These are phyloP conservation scores for Listrodromus nycthemerus DNA, from an alignment of 2,888 invertebrate genomes.

Conservation along the genomic window DNA sequence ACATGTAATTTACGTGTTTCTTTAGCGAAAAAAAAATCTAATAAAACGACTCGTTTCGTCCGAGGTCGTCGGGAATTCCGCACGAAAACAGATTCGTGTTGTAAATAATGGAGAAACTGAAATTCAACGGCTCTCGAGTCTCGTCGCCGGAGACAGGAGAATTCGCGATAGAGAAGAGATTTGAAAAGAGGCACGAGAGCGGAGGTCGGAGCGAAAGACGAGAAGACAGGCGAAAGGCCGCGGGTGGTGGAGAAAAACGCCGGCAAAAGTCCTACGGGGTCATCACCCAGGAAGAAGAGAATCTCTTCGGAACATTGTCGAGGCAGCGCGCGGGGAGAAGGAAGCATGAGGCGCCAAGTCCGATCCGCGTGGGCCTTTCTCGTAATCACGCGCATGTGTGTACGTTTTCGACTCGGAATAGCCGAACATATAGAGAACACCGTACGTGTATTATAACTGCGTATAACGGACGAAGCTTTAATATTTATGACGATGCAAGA, in stretches of 20 bases:
- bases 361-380: constrained; percentile 40
- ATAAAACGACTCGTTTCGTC: neutral
- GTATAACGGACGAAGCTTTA: constrained; percentile 60
- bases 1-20: too few relatives aligned
- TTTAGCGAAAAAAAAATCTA: too few relatives aligned
- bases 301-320: constrained; percentile 39
- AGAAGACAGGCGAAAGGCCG: constrained; percentile 18
- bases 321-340: constrained; percentile 2
- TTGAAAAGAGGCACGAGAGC: constrained; percentile 1
- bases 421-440: constrained; percentile 55
- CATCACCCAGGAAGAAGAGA: constrained; percentile 68
- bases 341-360: constrained; percentile 48
- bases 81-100: neutral
- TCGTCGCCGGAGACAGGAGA: constrained; percentile 15
- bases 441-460: constrained; percentile 52
- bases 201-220: constrained; percentile 7
- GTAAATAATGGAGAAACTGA: constrained; percentile 24
- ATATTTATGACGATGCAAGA: constrained; percentile 61
- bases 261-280: constrained; percentile 60
- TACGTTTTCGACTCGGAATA: constrained; percentile 11
- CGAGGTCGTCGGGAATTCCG: too few relatives aligned
- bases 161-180: constrained; percentile 19
- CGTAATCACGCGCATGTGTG: neutral
- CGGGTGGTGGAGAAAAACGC: constrained; percentile 46
- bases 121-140: neutral